These are phyloP conservation scores for Synanthedon vespiformis DNA, from an alignment of 2,888 invertebrate genomes.

Conservation along the genomic window DNA sequence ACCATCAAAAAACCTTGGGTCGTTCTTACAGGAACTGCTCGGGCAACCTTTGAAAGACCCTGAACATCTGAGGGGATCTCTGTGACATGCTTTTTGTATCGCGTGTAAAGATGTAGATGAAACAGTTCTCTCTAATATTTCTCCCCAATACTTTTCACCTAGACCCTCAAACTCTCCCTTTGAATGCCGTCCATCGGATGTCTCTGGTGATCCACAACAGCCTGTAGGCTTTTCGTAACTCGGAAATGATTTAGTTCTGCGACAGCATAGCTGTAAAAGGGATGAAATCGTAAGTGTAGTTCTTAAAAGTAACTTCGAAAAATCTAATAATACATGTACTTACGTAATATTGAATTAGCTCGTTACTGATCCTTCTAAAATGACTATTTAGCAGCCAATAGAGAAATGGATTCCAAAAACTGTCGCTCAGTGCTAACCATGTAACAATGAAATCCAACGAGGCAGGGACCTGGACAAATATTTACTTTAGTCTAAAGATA, in stretches of 20 bases:
- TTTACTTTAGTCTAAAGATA: neutral
- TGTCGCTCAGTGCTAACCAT: slow-evolving; percentile 88
- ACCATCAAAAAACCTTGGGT: slow-evolving; percentile 54
- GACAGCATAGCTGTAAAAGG: slow-evolving; percentile 49
- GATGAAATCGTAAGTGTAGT: slow-evolving; percentile 1
- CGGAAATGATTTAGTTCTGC: slow-evolving; percentile 46
- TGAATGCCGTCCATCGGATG: slow-evolving; percentile 60
- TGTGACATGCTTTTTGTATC: slow-evolving; percentile 68
- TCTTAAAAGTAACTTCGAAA: neutral
- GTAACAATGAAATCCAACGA: slow-evolving; percentile 87
- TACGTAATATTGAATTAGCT: slow-evolving; percentile 81
- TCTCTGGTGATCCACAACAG: slow-evolving; percentile 58
- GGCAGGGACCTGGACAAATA: slow-evolving; percentile 74
- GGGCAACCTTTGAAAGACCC: slow-evolving; percentile 63
- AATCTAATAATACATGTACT: slow-evolving; percentile 23
- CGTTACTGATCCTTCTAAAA: slow-evolving; percentile 83
- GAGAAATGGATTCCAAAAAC: slow-evolving; percentile 91
- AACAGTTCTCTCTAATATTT: slow-evolving; percentile 82
- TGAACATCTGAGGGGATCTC: slow-evolving; percentile 50
- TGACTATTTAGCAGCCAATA: slow-evolving; percentile 90
- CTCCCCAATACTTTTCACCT: slow-evolving; percentile 80
- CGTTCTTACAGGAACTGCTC: slow-evolving; percentile 49
- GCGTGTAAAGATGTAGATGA: slow-evolving; percentile 82
- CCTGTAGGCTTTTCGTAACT: slow-evolving; percentile 57
- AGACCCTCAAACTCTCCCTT: slow-evolving; percentile 75